Base-by-base conservation (phyloP, 2,113 vertebrate species). In the Pterophyllum scalare region DNA sequence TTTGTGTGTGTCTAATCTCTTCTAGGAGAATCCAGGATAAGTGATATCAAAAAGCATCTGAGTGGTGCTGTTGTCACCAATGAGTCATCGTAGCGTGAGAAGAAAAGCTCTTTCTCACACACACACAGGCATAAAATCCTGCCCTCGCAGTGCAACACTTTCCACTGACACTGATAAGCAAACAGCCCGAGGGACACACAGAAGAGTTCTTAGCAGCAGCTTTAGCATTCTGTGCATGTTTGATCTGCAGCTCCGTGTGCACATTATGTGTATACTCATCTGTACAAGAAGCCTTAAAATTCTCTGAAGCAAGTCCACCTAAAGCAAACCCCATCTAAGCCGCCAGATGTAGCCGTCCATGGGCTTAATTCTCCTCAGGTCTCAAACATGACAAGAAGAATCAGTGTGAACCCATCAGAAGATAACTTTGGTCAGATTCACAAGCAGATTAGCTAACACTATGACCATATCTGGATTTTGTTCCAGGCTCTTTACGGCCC, bases 81-180 rank as follows among this genome's bases (percentile, higher is more conserved):
- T 85, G 82, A 84, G 80, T 83, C 84, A 82, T 62, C n/a, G 13
- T 62, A 74, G 87, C 86, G 79, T 91, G 88, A 91, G 90, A 90
- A 87, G 65, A 84, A 64, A 26, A 33, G 31, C 77, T 81, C 57
- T 78, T 28, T 79, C 81, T 83, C 81, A 65, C 83, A 77, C 75
- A 77, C 75, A 70, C 60, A 74, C 65, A 72, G 26, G n/a, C 79
- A 62, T 56, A 70, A 77, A 33, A 82, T 82, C 52, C 77, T 92
- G 89, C 82, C 93, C 91, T 88, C 20, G 15, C 49, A 91, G 87
- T 84, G 89, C 92, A 92, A 92, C 90, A 92, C 88, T 92, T 93
- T 94, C 92, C 89, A 90, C 87, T 90, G 82, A 81, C 90, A 87
- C 77, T 54, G 92, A 93, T 91, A 92, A 91, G 85, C 76, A 83